Evolutionary conservation across 2,888 invertebrate species (phyloP), one percentile per base, ranked within the genome.

Genomic region (Epistrophella euchroma): DNA sequence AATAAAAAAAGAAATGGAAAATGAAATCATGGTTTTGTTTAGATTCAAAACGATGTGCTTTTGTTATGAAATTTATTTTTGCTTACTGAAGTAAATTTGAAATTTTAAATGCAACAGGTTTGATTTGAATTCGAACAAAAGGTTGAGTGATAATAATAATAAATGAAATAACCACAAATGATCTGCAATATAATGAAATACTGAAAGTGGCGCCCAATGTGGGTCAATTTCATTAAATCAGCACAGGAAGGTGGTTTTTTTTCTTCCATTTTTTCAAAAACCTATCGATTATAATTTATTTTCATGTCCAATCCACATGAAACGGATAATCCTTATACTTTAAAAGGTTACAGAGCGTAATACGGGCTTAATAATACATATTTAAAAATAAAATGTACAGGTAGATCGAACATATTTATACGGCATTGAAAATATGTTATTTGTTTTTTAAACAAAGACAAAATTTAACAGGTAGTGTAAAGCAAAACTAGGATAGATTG

Each of bases 11-110:
- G 25, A 68, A 73, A 11, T 4, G 2, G 4, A 32, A 32, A 32
- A 32, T 32, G 32, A 35, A 72, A 73, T 17, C 68, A 73, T 52
- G 50, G 66, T 80, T 79, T 32, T 56, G 40, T 55, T 68, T 52
- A 19, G 37, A 7, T 55, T 55, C 40, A 40, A 47, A 66, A 66
- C 15, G 64, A 6, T 66, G 19, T 19, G 47, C 47, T 66, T 32
- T 47, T 47, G 66, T 47, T 47, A 66, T 47, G 32, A 47, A 32
- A 47, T 47, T 47, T 19, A 10, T 15, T 17, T 45, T 45, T 45
- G 2, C 10, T 4, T 11, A 43, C 17, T 32, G 5, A 45, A 40
- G n/a, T 45, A 62, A 43, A 40, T 43, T 25, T 25, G 2, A 17
- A 25, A 28, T 28, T 28, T 25, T 17, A 45, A 45, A 43, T 58